phyloP scores from a whole-genome alignment of 2,113 vertebrate species.

The Spea bombifrons region DNA sequence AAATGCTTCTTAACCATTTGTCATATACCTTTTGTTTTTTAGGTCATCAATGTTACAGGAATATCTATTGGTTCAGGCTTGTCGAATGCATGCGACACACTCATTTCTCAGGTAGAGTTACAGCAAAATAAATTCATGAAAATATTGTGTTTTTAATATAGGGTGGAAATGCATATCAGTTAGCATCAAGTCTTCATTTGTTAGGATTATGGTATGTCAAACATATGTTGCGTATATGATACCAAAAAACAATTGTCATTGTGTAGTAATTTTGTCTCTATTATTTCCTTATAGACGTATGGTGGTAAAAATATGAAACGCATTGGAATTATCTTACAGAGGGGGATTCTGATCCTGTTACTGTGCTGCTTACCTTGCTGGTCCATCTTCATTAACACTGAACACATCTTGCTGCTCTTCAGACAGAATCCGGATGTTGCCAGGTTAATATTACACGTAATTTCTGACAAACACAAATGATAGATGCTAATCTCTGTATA shows the following conservation, averaged over 20 bases:
- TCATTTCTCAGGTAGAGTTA: conserved; percentile 85
- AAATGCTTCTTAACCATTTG: not conserved
- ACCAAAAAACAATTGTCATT: too few species aligned
- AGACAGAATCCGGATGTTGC: conserved; percentile 79
- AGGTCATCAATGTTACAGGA: conserved; percentile 70
- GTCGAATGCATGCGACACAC: conserved; percentile 81
- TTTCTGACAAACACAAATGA: too few species aligned
- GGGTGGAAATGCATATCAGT: too few species aligned
- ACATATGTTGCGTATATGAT: too few species aligned
- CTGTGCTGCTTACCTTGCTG: conserved; percentile 89
- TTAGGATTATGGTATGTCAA: too few species aligned
- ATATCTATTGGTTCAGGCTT: conserved; percentile 80
- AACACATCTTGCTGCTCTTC: conserved; percentile 74
- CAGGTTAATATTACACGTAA: conserved; percentile 65
- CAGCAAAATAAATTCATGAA: not conserved
- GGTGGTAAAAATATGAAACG: conserved; percentile 84
- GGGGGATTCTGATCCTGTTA: conserved; percentile 75
- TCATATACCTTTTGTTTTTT: not conserved
- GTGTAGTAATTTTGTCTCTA: too few species aligned
- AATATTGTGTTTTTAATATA: too few species aligned
- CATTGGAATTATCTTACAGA: conserved; percentile 84
- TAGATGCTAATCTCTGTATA: too few species aligned
- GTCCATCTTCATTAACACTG: conserved; percentile 82
- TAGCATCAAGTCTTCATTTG: too few species aligned
- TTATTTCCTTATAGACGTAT: conserved; percentile 66